A percentile compares a stretch with the other conserved stretches of the same genome.
phyloP scores from a whole-genome alignment of 35 echinoderm and acorn worm genomes.

The Lytechinus pictus region DNA sequence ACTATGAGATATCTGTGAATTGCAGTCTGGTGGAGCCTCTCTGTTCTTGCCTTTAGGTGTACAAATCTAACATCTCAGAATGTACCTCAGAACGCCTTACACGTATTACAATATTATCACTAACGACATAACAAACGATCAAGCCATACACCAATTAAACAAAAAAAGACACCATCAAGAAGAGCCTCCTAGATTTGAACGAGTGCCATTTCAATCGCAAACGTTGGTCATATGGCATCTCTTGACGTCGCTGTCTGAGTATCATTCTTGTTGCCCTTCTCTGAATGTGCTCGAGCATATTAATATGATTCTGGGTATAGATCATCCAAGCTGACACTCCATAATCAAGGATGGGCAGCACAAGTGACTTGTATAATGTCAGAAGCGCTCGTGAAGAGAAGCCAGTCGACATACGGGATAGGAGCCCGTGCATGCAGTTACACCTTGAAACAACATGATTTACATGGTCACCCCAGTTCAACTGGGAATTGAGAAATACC shows the following conservation, averaged over 20 bases:
- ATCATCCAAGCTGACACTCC: conserved; percentile 1
- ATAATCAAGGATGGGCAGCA: conserved; percentile 48
- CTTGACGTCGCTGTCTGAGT: conserved; percentile 2
- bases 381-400: background rate
- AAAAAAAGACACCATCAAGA: background rate
- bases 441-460: no score
- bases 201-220: background rate
- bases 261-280: conserved; percentile 38
- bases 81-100: background rate
- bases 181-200: background rate
- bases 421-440: background rate
- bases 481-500: no score
- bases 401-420: background rate
- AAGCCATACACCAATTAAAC: background rate
- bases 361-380: conserved; percentile 35
- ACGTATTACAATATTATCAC: background rate
- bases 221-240: conserved; percentile 36
- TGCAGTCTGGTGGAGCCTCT: background rate
- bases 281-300: background rate
- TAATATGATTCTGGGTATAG: background rate
- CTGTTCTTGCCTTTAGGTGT: background rate
- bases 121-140: background rate
- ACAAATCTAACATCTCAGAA: background rate
- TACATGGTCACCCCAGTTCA: no score
- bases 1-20: no score